These are phyloP conservation scores for Chymomyza procnemis DNA, from an alignment of 2,888 invertebrate genomes.

Conservation along the genomic window DNA sequence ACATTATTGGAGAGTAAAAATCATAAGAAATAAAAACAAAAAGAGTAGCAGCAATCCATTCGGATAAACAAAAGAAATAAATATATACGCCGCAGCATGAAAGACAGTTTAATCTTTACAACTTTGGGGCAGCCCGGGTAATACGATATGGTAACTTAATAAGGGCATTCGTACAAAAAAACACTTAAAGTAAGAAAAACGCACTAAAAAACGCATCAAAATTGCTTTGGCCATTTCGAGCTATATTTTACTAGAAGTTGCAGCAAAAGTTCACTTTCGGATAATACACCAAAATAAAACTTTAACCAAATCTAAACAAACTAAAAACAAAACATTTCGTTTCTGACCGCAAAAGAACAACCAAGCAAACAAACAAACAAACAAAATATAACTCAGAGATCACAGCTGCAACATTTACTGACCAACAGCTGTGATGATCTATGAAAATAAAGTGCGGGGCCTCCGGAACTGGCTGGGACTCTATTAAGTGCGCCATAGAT, in stretches of 20 bases:
- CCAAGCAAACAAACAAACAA: too few species aligned
- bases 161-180: constrained; percentile 35
- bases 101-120: background rate
- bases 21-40: background rate
- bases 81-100: background rate
- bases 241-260: background rate
- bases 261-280: background rate
- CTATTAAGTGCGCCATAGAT: constrained; percentile 1
- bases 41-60: background rate
- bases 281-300: too few species aligned
- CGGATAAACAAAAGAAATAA: background rate
- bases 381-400: too few species aligned
- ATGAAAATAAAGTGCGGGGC: too few species aligned
- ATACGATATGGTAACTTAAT: constrained; percentile 62
- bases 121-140: constrained; percentile 14
- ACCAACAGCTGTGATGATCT: too few species aligned
- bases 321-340: too few species aligned
- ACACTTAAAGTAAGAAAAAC: constrained; percentile 44
- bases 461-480: background rate
- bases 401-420: too few species aligned
- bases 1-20: constrained; percentile 11
- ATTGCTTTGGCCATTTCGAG: constrained; percentile 18
- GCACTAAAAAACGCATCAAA: constrained; percentile 50
- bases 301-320: too few species aligned
- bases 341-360: too few species aligned